These are phyloP conservation scores for Sthenelais limicola DNA, from an alignment of 2,888 invertebrate species.

Conservation along the genomic window DNA sequence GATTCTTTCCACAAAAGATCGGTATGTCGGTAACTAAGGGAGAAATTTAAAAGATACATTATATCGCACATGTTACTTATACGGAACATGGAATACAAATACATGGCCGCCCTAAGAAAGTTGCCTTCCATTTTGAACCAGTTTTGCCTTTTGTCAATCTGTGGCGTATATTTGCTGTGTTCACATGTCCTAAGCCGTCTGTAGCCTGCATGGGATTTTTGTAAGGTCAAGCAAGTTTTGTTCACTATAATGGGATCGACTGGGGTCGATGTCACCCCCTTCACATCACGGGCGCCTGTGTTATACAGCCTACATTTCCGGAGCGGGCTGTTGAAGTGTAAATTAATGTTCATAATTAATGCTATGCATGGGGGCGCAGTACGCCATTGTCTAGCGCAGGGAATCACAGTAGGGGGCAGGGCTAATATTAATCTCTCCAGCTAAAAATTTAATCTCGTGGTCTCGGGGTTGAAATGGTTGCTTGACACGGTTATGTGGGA, in stretches of 20 bases:
- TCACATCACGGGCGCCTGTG: not conserved
- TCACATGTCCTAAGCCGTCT: slow-evolving; percentile 4
- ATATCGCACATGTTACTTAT: no score
- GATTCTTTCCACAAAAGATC: no score
- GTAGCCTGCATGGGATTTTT: slow-evolving; percentile 7
- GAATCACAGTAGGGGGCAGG: slow-evolving; percentile 22
- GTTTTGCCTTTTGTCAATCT: slow-evolving; percentile 13
- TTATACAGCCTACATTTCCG: slow-evolving; percentile 22
- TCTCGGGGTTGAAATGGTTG: slow-evolving; percentile 22
- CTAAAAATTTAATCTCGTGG: slow-evolving; percentile 34
- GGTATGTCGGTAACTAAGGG: no score
- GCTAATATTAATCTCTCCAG: slow-evolving; percentile 27
- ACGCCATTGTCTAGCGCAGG: slow-evolving; percentile 15
- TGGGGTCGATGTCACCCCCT: slow-evolving; percentile 31
- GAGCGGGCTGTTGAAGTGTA: slow-evolving; percentile 3
- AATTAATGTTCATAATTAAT: slow-evolving; percentile 35
- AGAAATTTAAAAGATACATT: no score
- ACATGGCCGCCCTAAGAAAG: no score
- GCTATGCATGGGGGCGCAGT: slow-evolving; percentile 32
- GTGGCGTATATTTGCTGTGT: slow-evolving; percentile 7
- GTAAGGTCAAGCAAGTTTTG: slow-evolving; percentile 24
- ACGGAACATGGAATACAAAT: no score
- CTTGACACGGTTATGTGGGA: slow-evolving; percentile 26
- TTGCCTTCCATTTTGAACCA: no score
- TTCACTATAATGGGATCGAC: slow-evolving; percentile 36